Base-by-base conservation (phyloP, 2,888 invertebrate species). In the Gastrophysa polygoni region DNA sequence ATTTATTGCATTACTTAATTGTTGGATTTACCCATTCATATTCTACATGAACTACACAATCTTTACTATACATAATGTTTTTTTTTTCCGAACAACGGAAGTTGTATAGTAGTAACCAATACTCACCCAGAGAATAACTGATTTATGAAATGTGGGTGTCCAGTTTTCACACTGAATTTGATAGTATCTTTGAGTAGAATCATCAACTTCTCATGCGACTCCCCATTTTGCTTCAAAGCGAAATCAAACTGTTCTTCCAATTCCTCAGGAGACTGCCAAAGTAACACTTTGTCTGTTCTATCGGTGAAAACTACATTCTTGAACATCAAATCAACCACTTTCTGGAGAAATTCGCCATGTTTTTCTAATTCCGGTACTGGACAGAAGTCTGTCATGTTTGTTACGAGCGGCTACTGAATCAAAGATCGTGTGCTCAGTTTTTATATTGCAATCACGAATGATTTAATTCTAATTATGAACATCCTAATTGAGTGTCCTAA, bases 91-190 rank as follows among this genome's bases (percentile, higher is more conserved):
- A n/a, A n/a, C n/a, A n/a, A n/a, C n/a, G n/a, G n/a, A n/a, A n/a
- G n/a, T n/a, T n/a, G n/a, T n/a, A n/a, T n/a, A n/a, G n/a, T n/a
- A n/a, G n/a, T n/a, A n/a, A n/a, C n/a, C n/a, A 50, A n/a, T 17
- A 69, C 80, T 79, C 73, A 83, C 81, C 85, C 84, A n/a, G 85
- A 85, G 75, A 84, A 86, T 11, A 86, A 78, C 69, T 86, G 86
- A 75, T 86, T 85, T 65, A 85, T 81, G 72, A 86, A 86, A 74
- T 83, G 82, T 0, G 84, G 85, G 78, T 86, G 85, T 10, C 85
- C 86, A 10, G 85, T 85, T 75, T 85, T 86, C 7, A 86, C 85
- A 71, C 86, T 86, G 76, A 83, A 86, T 58, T 83, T 81, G 34
- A 86, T 82, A 21, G 85, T 81, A 61, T 83, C 80, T 59, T 80